phyloP scores from a whole-genome alignment of 2,797 vertebrate species.

The Pangasius macronema region DNA sequence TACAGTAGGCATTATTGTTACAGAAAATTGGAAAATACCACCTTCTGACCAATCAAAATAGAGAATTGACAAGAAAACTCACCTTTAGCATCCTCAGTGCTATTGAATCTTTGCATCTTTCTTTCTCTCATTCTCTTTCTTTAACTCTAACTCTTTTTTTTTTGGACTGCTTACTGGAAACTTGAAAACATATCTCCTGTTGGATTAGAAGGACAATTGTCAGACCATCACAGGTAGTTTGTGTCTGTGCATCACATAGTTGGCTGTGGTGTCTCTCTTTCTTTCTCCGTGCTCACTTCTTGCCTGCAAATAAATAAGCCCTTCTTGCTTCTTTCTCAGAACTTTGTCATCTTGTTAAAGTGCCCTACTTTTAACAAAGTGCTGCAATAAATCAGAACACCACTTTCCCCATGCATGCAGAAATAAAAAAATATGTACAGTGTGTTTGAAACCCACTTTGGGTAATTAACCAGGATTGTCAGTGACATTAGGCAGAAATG shows the following conservation, averaged over 20 bases:
- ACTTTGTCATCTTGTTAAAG: constrained; percentile 68
- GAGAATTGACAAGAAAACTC: background rate
- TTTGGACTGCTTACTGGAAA: background rate
- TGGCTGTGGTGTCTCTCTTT: constrained; percentile 64
- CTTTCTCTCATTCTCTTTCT: background rate
- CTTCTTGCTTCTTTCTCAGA: constrained; percentile 61
- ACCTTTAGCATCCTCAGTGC: background rate
- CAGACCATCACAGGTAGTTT: constrained; percentile 65
- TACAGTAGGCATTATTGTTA: background rate
- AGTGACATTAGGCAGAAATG: constrained; percentile 29
- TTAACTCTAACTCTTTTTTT: background rate
- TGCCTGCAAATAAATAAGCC: constrained; percentile 60
- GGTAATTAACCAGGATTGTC: constrained; percentile 44
- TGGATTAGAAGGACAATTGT: background rate
- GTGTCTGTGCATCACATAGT: constrained; percentile 58
- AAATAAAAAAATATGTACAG: constrained; percentile 56
- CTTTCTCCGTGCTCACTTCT: constrained; percentile 43
- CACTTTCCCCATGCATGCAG: constrained; percentile 45
- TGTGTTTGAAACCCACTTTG: constrained; percentile 42
- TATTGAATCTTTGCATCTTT: background rate
- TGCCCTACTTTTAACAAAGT: constrained; percentile 64
- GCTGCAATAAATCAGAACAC: constrained; percentile 62
- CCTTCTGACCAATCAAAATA: background rate
- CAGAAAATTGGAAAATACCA: background rate
- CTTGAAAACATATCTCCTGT: background rate